Conservation (phyloP, 2,888 invertebrate species). For the Cephus sareptanus region DNA sequence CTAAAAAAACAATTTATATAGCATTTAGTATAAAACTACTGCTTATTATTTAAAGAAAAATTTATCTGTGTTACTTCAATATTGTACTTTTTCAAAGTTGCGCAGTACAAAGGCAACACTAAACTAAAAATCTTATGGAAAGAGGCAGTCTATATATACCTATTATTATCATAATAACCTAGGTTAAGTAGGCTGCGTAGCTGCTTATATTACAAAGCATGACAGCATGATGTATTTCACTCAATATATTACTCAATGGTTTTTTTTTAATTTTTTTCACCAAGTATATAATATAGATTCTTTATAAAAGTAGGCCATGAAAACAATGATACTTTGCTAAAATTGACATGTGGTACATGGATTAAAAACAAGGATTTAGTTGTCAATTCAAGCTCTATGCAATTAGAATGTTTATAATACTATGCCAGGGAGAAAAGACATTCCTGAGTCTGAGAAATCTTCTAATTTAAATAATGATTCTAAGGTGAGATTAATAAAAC, state of each 20-base stretch:
- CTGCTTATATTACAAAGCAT: background rate
- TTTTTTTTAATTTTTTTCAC: background rate
- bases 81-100: background rate
- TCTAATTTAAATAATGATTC: background rate
- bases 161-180: background rate
- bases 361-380: background rate
- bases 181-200: background rate
- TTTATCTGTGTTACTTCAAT: background rate
- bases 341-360: background rate
- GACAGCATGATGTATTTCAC: background rate
- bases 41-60: background rate
- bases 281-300: background rate
- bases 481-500: no score
- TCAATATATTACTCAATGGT: background rate
- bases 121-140: background rate
- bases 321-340: background rate
- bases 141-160: background rate
- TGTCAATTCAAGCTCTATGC: background rate
- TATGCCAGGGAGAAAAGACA: background rate
- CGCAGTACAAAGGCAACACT: background rate
- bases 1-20: conserved; percentile 18
- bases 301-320: background rate
- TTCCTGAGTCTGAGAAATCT: background rate
- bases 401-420: background rate
- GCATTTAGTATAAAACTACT: background rate